phyloP scores from a whole-genome alignment of 2,888 invertebrate genomes.

The Hypomecis punctinalis region DNA sequence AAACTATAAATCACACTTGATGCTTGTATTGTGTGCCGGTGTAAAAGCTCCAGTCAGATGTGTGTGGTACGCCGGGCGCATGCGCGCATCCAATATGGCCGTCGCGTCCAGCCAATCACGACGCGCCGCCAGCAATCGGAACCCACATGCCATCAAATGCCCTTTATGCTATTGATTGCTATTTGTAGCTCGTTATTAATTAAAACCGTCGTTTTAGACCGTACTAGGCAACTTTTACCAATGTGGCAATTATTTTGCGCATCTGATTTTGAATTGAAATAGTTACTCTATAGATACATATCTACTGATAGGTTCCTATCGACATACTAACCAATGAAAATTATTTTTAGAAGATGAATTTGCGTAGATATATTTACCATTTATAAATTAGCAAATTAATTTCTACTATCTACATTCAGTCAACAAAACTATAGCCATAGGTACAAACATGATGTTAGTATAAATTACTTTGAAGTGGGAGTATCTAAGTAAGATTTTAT shows the following conservation, averaged over 20 bases:
- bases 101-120: constrained; percentile 71
- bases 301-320: no score
- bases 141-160: constrained; percentile 66
- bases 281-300: no score
- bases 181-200: constrained; percentile 64
- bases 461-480: no score
- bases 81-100: constrained; percentile 81
- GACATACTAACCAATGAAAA: no score
- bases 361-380: no score
- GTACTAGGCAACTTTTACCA: constrained; percentile 3
- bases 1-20: constrained; percentile 36
- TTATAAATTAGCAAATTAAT: no score
- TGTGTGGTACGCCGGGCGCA: constrained; percentile 67
- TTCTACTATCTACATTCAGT: no score
- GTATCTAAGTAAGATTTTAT: no score
- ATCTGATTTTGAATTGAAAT: background rate
- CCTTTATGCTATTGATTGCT: constrained; percentile 74
- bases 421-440: no score
- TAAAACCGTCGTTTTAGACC: constrained; percentile 49
- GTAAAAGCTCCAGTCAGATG: constrained; percentile 63
- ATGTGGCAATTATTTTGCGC: constrained; percentile 17
- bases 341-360: no score
- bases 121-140: constrained; percentile 55
- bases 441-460: no score
- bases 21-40: constrained; percentile 39